Percentiles rank a stretch among this genome's conserved stretches.
phyloP scores from a whole-genome alignment of 2,888 invertebrate genomes.

The Notocelia uddmanniana region DNA sequence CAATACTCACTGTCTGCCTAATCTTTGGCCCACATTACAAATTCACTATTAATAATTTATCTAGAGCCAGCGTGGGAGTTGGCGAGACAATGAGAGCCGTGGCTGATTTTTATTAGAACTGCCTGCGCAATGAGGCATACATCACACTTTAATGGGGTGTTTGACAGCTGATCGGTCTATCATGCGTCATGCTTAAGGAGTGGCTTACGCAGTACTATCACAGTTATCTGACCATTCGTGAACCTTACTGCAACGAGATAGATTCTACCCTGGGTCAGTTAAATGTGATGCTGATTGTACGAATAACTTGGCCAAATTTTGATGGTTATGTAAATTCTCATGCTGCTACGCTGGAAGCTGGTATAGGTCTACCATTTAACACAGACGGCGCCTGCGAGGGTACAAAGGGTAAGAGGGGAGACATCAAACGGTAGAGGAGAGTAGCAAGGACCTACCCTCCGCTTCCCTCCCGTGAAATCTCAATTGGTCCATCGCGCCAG shows the following conservation, averaged over 20 bases:
- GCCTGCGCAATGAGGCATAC: conserved; percentile 58
- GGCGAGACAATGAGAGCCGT: conserved; percentile 78
- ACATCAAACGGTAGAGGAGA: no score
- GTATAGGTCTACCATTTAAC: background rate
- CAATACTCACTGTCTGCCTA: conserved; percentile 46
- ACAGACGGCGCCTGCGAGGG: no score
- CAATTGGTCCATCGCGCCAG: no score
- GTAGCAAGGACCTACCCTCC: no score
- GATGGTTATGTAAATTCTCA: background rate
- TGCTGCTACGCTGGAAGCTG: background rate
- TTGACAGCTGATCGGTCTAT: conserved; percentile 45
- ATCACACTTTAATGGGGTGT: conserved; percentile 48
- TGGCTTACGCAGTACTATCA: conserved; percentile 18
- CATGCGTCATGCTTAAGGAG: conserved; percentile 36
- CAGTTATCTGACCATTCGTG: no score
- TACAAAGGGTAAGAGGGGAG: no score
- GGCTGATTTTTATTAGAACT: conserved; percentile 69
- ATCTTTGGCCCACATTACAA: conserved; percentile 75
- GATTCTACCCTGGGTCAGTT: no score
- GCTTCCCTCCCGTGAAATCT: no score
- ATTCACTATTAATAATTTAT: conserved; percentile 85
- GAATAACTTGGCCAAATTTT: background rate
- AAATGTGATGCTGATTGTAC: no score
- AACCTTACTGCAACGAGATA: no score
- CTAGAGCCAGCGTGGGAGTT: conserved; percentile 80